Evolutionary conservation across 2,888 invertebrate genomes (phyloP).

Genomic region (Callosobruchus maculatus): DNA sequence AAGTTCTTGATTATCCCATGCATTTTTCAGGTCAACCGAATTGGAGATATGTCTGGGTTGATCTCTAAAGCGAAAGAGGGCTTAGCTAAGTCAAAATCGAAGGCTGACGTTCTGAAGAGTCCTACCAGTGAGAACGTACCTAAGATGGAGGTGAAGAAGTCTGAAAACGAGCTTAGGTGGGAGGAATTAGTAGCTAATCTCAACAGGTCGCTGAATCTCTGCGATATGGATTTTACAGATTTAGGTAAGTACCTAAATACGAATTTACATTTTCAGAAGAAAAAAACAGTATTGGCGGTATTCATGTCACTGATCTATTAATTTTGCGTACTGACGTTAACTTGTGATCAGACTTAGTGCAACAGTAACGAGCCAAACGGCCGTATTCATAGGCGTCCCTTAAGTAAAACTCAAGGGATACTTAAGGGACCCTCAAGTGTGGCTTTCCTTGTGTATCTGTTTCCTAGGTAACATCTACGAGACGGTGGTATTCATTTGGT

Average conservation of each 20-base stretch:
- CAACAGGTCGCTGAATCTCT: conserved; percentile 73
- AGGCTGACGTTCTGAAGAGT: conserved; percentile 71
- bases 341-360: too few species aligned
- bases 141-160: conserved; percentile 69
- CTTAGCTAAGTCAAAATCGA: conserved; percentile 80
- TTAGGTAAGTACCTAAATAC: conserved; percentile 44
- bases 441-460: too few species aligned
- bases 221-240: conserved; percentile 96
- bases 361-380: too few species aligned
- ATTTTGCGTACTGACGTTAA: too few species aligned
- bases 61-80: conserved; percentile 88
- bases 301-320: too few species aligned
- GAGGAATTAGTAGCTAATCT: conserved; percentile 80
- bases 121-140: conserved; percentile 65
- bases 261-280: too few species aligned
- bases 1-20: background rate
- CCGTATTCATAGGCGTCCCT: too few species aligned
- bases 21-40: conserved; percentile 49
- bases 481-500: too few species aligned
- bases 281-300: too few species aligned
- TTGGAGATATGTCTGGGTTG: conserved; percentile 83
- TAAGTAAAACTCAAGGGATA: too few species aligned
- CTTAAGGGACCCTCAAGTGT: too few species aligned
- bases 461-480: too few species aligned
- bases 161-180: conserved; percentile 94